A percentile compares a stretch with the other conserved stretches of the same genome.
Conservation (phyloP, 1,140 invertebrate species). For the Venustaconcha ellipsiformis region DNA sequence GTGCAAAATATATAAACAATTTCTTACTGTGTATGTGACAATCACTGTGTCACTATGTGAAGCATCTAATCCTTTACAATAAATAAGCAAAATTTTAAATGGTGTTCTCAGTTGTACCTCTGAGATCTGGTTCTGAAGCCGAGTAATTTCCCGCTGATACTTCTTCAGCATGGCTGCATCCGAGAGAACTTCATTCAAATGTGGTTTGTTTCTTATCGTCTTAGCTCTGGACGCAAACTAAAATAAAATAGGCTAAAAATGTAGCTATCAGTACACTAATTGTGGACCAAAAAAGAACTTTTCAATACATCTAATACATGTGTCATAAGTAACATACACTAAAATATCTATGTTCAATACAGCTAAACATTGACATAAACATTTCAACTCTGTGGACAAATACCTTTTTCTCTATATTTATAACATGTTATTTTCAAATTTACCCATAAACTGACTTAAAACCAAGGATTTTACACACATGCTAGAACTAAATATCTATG, state of each 20-base stretch:
- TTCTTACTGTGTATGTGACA: neutral
- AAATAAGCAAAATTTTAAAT: neutral
- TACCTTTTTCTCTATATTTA: neutral
- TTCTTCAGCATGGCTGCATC: constrained; percentile 62
- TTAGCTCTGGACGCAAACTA: constrained; percentile 76
- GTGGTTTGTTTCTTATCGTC: constrained; percentile 73
- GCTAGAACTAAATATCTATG: too few species aligned
- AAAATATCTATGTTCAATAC: too few species aligned
- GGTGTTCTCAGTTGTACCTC: constrained; percentile 34
- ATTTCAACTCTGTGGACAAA: too few species aligned
- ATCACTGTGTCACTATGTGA: neutral
- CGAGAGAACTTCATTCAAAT: constrained; percentile 72
- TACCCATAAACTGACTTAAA: neutral
- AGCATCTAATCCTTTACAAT: neutral
- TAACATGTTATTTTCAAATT: neutral
- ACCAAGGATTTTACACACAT: too few species aligned
- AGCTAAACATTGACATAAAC: too few species aligned
- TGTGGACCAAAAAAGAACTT: neutral
- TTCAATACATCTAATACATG: neutral
- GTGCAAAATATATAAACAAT: neutral
- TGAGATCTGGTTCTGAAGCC: constrained; percentile 51
- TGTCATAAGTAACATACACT: neutral
- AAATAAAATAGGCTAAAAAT: constrained; percentile 14
- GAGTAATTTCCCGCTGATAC: constrained; percentile 51
- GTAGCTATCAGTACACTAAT: neutral